Evolutionary conservation across 2,113 vertebrate genomes (phyloP).

Genomic region (Corythornis cristatus): DNA sequence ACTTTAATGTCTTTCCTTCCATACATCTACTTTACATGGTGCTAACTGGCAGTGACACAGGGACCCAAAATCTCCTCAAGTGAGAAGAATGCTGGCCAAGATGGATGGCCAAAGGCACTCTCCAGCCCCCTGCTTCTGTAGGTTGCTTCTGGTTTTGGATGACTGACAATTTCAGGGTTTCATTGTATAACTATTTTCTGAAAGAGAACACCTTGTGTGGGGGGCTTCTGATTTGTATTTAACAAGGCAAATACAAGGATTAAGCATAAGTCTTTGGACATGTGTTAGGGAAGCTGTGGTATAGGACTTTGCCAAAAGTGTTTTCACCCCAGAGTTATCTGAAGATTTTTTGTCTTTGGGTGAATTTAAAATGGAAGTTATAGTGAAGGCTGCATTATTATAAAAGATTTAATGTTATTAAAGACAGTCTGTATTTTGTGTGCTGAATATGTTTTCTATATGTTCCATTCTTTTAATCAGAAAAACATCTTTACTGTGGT

Average conservation of each 20-base stretch:
- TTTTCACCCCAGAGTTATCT: not conserved
- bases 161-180: not conserved
- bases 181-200: not conserved
- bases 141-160: not conserved
- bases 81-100: not conserved
- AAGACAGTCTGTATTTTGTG: not conserved
- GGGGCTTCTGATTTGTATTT: not conserved
- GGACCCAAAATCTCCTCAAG: not conserved
- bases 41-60: not conserved
- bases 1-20: not conserved
- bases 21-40: not conserved
- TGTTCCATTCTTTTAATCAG: not conserved
- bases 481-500: not conserved
- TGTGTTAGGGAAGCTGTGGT: not conserved
- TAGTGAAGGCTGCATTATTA: not conserved
- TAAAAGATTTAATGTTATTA: not conserved
- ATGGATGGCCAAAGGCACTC: not conserved
- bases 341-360: not conserved
- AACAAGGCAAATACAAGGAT: not conserved
- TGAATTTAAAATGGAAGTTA: not conserved
- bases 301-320: not conserved
- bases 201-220: not conserved
- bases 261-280: not conserved
- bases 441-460: not conserved
- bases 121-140: rapidly evolving